Percentiles rank a stretch among this genome's conserved stretches.
Evolutionary conservation across 2,797 vertebrate species (phyloP).

Genomic region (Macroramphosus scolopax): DNA sequence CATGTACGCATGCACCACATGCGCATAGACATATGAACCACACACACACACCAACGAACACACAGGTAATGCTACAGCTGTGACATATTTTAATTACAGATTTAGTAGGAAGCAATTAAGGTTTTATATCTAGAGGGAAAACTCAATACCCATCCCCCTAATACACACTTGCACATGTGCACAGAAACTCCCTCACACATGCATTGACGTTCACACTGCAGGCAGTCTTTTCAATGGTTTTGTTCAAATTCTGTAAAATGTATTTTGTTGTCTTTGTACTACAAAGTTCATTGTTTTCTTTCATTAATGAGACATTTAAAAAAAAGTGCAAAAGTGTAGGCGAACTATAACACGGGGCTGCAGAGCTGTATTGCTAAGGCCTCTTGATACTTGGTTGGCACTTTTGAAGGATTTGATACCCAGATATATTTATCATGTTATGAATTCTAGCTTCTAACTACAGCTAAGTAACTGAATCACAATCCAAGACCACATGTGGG

Average conservation of each 20-base stretch:
- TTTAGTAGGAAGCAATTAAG: slow-evolving; percentile 95
- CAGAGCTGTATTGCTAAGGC: too few species aligned
- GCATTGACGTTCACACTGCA: neutral
- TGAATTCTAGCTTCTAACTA: too few species aligned
- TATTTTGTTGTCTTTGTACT: neutral
- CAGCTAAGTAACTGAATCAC: too few species aligned
- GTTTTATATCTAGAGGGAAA: slow-evolving; percentile 82
- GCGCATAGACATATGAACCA: slow-evolving; percentile 46
- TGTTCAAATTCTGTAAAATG: neutral
- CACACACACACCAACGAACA: slow-evolving; percentile 58
- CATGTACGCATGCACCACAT: slow-evolving; percentile 15
- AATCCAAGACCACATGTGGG: too few species aligned
- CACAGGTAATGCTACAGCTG: slow-evolving; percentile 85
- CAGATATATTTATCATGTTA: too few species aligned
- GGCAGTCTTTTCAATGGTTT: slow-evolving; percentile 7
- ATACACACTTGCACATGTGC: slow-evolving; percentile 13
- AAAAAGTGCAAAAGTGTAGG: slow-evolving; percentile 1
- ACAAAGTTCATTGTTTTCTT: neutral
- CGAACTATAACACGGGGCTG: neutral
- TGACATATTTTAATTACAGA: slow-evolving; percentile 97
- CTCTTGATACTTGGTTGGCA: too few species aligned
- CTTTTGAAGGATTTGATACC: too few species aligned
- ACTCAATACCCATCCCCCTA: slow-evolving; percentile 59
- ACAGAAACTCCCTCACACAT: neutral
- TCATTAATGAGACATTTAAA: neutral